Evolutionary conservation across 2,797 vertebrate genomes (phyloP).

Genomic region (Eupleurogrammus muticus): DNA sequence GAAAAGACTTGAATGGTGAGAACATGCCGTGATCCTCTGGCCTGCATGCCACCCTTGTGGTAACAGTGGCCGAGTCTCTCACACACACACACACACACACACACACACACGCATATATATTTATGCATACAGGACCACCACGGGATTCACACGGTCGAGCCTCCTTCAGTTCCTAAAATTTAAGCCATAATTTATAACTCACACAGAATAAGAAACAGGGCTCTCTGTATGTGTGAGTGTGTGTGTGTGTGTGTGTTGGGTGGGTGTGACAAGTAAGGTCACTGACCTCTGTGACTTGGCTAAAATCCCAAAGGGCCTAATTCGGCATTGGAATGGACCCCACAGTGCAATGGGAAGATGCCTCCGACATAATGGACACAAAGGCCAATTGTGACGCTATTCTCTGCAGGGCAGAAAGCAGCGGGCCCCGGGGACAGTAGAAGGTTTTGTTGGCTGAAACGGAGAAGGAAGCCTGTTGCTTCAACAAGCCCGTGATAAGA

Average conservation of each 20-base stretch:
- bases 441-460: constrained; percentile 73
- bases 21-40: constrained; percentile 51
- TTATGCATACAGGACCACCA: constrained; percentile 62
- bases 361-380: constrained; percentile 85
- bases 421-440: constrained; percentile 81
- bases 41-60: constrained; percentile 39
- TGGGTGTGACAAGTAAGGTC: constrained; percentile 76
- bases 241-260: constrained; percentile 58
- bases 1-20: constrained; percentile 75
- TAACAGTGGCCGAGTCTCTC: constrained; percentile 31
- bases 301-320: constrained; percentile 87
- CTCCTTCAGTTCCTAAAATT: constrained; percentile 70
- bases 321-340: constrained; percentile 84
- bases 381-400: constrained; percentile 84
- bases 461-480: constrained; percentile 81
- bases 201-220: constrained; percentile 57
- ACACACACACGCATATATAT: constrained; percentile 7
- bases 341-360: constrained; percentile 87
- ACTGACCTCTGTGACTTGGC: constrained; percentile 84
- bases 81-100: constrained; percentile 22
- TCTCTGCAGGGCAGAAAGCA: constrained; percentile 80
- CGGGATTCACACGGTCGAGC: constrained; percentile 71
- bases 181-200: constrained; percentile 81
- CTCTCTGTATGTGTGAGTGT: constrained; percentile 63
- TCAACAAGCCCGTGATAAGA: constrained; percentile 78